phyloP scores from a whole-genome alignment of 2,113 vertebrate genomes.

The Barnardius zonarius region DNA sequence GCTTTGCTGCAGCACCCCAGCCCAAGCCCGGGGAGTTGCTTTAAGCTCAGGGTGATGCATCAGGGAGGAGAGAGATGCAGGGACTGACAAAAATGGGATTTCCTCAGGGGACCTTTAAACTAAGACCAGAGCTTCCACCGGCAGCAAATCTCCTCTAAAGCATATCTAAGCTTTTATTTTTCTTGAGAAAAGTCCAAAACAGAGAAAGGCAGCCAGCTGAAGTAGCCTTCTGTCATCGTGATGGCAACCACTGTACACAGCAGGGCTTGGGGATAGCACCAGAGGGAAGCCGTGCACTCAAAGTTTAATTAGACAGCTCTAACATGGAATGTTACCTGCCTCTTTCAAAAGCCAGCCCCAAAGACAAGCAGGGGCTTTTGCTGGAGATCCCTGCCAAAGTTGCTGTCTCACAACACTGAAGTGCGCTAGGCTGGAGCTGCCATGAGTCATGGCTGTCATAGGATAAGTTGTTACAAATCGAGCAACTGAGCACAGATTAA shows the following conservation, averaged over 20 bases:
- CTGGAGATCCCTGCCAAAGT: neutral
- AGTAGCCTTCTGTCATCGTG: neutral
- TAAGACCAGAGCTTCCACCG: neutral
- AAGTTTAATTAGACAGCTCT: neutral
- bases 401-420: neutral
- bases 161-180: neutral
- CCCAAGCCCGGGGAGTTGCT: fast-evolving
- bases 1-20: fast-evolving
- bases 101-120: neutral
- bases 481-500: neutral
- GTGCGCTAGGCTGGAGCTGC: neutral
- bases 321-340: neutral
- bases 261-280: neutral
- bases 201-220: neutral
- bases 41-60: neutral
- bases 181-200: neutral
- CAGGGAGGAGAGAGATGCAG: neutral
- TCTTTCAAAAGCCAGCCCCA: neutral
- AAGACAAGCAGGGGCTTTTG: neutral
- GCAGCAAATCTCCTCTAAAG: neutral
- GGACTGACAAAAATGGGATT: neutral
- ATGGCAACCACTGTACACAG: neutral
- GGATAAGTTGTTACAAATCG: neutral
- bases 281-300: neutral
- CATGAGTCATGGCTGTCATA: neutral